These are phyloP conservation scores for Drymodes brunneopygia DNA, from an alignment of 2,113 vertebrate species.

Conservation along the genomic window DNA sequence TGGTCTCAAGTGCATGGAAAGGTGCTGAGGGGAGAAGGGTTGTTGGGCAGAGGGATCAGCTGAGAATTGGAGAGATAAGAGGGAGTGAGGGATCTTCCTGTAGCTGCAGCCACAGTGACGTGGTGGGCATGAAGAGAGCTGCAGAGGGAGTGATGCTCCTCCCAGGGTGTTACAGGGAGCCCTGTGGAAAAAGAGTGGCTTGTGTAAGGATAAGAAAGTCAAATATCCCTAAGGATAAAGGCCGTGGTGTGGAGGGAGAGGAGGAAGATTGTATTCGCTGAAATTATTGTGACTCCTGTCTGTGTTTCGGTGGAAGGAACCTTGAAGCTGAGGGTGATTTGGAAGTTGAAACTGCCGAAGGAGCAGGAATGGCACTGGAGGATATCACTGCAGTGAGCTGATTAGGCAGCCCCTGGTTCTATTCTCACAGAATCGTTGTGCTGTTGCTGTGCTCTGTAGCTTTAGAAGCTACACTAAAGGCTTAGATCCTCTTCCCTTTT, in stretches of 20 bases:
- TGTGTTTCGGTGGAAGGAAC: not conserved
- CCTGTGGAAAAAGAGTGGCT: not conserved
- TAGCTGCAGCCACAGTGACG: not conserved
- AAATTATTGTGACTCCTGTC: accelerated
- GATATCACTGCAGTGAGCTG: not conserved
- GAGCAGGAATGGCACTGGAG: not conserved
- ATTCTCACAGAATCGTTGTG: not conserved
- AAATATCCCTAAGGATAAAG: not conserved
- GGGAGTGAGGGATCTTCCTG: not conserved
- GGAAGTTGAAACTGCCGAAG: not conserved
- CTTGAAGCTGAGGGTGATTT: not conserved
- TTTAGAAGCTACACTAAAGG: not conserved
- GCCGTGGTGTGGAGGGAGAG: accelerated
- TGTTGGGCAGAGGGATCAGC: not conserved
- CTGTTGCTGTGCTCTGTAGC: not conserved
- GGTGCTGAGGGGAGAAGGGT: not conserved
- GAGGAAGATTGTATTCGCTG: not conserved
- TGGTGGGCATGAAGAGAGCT: not conserved
- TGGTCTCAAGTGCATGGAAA: not conserved
- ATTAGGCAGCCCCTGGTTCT: not conserved
- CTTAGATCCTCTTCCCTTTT: not conserved
- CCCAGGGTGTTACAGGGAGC: accelerated
- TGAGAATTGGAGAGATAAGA: not conserved
- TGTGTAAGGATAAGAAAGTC: not conserved
- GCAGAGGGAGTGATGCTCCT: not conserved